Evolutionary conservation across 1,140 invertebrate genomes (phyloP).

Genomic region (Aphelenchoides besseyi): DNA sequence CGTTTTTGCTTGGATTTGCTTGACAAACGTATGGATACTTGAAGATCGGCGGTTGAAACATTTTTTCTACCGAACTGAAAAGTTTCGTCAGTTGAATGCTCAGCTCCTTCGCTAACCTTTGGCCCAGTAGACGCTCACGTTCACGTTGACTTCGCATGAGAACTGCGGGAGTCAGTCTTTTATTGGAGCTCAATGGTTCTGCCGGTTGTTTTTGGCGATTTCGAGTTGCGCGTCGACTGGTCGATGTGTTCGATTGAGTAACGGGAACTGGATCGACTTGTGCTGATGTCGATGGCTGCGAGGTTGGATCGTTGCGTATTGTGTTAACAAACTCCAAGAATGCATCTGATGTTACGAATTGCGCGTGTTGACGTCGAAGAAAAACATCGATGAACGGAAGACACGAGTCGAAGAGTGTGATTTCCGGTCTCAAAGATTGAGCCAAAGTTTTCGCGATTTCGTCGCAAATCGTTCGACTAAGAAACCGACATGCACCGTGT

Average conservation of each 20-base stretch:
- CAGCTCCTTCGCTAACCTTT: slow-evolving; percentile 27
- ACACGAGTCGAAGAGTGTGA: slow-evolving; percentile 21
- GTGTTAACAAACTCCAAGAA: slow-evolving; percentile 43
- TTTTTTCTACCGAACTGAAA: slow-evolving; percentile 28
- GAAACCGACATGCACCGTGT: not conserved
- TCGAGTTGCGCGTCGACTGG: not conserved
- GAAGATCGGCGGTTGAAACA: slow-evolving; percentile 32
- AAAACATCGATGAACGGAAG: slow-evolving; percentile 29
- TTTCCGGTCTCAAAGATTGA: not conserved
- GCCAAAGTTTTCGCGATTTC: not conserved
- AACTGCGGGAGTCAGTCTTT: slow-evolving; percentile 27
- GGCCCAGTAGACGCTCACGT: slow-evolving; percentile 29
- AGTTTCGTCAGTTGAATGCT: not conserved
- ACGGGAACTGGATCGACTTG: not conserved
- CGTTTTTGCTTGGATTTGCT: slow-evolving; percentile 38
- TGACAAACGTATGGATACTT: slow-evolving; percentile 41
- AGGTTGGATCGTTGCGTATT: not conserved
- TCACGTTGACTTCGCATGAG: slow-evolving; percentile 39
- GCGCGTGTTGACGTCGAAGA: slow-evolving; percentile 32
- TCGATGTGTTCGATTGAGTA: not conserved
- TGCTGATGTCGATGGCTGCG: slow-evolving; percentile 3
- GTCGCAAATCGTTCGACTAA: not conserved
- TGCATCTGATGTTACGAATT: slow-evolving; percentile 33
- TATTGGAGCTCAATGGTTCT: not conserved
- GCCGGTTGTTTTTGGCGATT: not conserved